Evolutionary conservation across 1,140 invertebrate species (phyloP), one percentile per base, ranked within the genome.

Genomic region (Hetaerina americana): DNA sequence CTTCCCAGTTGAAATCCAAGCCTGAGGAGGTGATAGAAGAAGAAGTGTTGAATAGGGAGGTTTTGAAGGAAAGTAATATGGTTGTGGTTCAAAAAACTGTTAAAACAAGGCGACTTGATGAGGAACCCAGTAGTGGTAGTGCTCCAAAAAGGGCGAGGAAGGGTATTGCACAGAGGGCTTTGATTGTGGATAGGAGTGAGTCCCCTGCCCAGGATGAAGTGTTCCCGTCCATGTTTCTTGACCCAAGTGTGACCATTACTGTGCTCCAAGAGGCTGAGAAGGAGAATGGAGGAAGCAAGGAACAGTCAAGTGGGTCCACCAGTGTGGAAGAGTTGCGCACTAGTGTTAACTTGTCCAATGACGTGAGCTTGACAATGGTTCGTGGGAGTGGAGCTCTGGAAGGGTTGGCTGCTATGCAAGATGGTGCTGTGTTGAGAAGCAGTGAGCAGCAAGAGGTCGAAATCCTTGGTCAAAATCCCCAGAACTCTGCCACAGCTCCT

Each of bases 221-320:
- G 15, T 71, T 74, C 26, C 73, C 73, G 0, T 71, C 74, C 12
- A 70, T 75, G 69, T 76, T 71, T 71, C 68, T 75, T 18, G 74
- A 75, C 49, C 75, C 74, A 26, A 75, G 72, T 66, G 71, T 75
- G 22, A 75, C 75, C 12, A 75, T 75, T 12, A 75, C 75, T 22
- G 67, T 75, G 8, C 28, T 74, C 15, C 73, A 73, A 26, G 29
- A 71, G 25, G 69, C 70, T 15, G 72, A 73, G 70, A 74, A 71
- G 26, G 26, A 49, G 10, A 73, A 73, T 66, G 29, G 25, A 27
- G n/a, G 26, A 22, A 28, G 5, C 8, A 26, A 26, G 31, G 49
- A 71, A 57, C 15, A 3, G 1, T 18, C 31, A 22, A 18, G 3
- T 26, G n/a, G 18, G 15, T 28, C 22, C 18, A 71, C n/a, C 6